Evolutionary conservation across 2,113 vertebrate genomes (phyloP).

Genomic region (Oncorhynchus mykiss): DNA sequence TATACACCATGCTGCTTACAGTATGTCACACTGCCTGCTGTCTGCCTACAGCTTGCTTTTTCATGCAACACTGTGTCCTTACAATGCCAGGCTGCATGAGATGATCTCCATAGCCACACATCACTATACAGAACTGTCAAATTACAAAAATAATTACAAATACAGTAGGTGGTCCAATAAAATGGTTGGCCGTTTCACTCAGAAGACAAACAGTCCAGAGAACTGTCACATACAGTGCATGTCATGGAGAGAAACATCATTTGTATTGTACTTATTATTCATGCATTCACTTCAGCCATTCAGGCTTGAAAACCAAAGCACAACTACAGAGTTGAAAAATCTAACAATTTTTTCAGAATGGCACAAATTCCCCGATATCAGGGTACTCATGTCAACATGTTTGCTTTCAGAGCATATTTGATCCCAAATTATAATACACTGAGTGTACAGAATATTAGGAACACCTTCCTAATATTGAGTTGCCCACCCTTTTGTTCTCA

Average conservation of each 20-base stretch:
- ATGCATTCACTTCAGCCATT: no score
- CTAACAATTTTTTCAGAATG: no score
- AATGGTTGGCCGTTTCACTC: neutral
- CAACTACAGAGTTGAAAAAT: no score
- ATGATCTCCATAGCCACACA: neutral
- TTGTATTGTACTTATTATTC: no score
- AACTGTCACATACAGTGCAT: neutral
- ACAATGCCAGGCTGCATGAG: neutral
- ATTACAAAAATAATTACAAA: neutral
- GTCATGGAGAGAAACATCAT: neutral
- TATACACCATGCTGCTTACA: neutral
- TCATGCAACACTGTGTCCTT: neutral
- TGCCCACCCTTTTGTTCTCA: no score
- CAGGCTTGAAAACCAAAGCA: neutral
- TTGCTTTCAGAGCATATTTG: no score
- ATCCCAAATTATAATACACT: no score
- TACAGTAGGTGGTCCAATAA: neutral
- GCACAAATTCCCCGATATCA: no score
- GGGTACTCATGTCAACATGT: no score
- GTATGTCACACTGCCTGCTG: neutral
- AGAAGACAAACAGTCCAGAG: neutral
- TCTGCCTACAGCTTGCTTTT: neutral
- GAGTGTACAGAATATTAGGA: no score
- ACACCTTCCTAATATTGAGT: neutral
- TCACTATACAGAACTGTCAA: neutral